Percentiles rank a stretch among this genome's conserved stretches.
Conservation (phyloP, 2,797 vertebrate species). For the Cyclura pinguis region DNA sequence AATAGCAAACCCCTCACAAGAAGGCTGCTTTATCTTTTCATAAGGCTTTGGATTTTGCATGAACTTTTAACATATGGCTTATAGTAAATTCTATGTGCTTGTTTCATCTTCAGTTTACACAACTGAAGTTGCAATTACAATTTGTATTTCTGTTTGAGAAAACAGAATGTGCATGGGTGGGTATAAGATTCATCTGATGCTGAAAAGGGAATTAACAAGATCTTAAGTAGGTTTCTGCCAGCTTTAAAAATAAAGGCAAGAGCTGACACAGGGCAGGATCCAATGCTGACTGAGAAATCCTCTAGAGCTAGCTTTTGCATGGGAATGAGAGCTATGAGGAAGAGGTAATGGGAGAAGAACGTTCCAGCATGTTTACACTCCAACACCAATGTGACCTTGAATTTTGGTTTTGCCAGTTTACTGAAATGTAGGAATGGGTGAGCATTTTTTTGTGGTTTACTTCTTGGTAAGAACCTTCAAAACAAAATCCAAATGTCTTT, state of each 20-base stretch:
- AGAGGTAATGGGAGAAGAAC: no score
- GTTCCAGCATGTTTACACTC: no score
- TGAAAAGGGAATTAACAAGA: conserved; percentile 60
- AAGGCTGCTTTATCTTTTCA: conserved; percentile 14
- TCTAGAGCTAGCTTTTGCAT: no score
- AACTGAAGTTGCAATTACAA: conserved; percentile 62
- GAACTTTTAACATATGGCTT: conserved; percentile 63
- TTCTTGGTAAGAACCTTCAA: no score
- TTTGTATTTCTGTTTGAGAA: conserved; percentile 58
- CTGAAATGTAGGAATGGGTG: no score
- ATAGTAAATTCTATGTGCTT: conserved; percentile 61
- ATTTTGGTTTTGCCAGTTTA: no score
- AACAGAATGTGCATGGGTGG: conserved; percentile 72
- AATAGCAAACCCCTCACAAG: conserved; percentile 45
- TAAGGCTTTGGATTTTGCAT: conserved; percentile 53
- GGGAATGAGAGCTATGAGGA: no score
- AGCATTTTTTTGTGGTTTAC: no score
- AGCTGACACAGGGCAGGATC: not conserved
- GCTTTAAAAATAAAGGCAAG: conserved; percentile 28
- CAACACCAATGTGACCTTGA: no score
- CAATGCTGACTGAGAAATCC: no score
- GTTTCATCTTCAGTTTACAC: conserved; percentile 57
- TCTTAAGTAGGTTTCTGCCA: conserved; percentile 49
- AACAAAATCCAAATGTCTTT: no score
- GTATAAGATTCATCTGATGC: conserved; percentile 62